Percentiles rank a stretch among this genome's conserved stretches.
These are phyloP conservation scores for Hemaris fuciformis DNA, from an alignment of 2,888 invertebrate genomes.

Conservation along the genomic window DNA sequence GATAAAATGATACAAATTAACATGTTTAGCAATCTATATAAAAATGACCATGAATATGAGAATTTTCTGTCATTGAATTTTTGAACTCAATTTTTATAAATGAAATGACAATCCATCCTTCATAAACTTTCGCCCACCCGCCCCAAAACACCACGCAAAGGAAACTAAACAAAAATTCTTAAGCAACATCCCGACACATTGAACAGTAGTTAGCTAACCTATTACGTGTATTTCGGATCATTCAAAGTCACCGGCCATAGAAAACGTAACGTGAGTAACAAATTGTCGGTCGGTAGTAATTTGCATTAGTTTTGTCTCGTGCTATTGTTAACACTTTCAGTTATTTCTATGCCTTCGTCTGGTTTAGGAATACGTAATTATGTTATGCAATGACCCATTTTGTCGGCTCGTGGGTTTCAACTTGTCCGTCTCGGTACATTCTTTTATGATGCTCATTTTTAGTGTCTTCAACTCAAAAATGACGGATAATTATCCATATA, in stretches of 20 bases:
- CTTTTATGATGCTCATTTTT: neutral
- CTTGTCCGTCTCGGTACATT: neutral
- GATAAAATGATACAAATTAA: no score
- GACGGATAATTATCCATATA: neutral
- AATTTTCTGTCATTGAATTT: no score
- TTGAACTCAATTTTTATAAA: no score
- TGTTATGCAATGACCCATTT: conserved; percentile 18
- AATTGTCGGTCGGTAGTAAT: conserved; percentile 24
- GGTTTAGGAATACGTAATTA: conserved; percentile 17
- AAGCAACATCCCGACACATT: conserved; percentile 10
- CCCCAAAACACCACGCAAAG: neutral
- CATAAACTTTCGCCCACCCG: neutral
- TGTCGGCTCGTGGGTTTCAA: neutral
- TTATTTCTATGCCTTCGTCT: conserved; percentile 15
- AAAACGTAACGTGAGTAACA: conserved; percentile 23
- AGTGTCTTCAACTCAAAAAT: neutral
- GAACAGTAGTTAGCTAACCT: conserved; percentile 16
- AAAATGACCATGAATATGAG: no score
- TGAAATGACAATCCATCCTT: no score
- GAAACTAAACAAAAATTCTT: neutral
- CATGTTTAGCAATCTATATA: no score
- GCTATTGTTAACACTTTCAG: conserved; percentile 21
- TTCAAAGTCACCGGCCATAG: conserved; percentile 40
- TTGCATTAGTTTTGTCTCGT: conserved; percentile 29
- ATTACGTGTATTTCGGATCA: conserved; percentile 22